Evolutionary conservation across 2,888 invertebrate species (phyloP), one percentile per base, ranked within the genome.

Genomic region (Caenorhabditis wallacei): DNA sequence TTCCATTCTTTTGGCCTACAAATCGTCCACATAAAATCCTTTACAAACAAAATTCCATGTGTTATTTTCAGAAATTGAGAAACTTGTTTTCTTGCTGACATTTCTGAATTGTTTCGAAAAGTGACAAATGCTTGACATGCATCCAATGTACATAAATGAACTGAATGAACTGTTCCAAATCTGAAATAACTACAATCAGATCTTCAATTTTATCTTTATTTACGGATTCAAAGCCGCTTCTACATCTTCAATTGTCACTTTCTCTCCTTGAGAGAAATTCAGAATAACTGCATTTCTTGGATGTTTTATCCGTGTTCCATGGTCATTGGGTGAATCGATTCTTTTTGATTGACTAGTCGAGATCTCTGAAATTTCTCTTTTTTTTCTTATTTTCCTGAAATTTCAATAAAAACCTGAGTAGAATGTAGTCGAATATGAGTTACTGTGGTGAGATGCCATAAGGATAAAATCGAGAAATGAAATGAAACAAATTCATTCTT

Each of bases 91-190:
- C 54, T 26, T 8, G 69, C 61, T 8, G 69, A 53, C 20, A 40
- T 20, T 54, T 57, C 56, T 5, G 43, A 24, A n/a, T 63, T 35
- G 8, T 54, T 66, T 10, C 30, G 30, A 13, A 81, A 37, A 1
- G 66, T 57, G 11, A 82, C 71, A 30, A 75, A 82, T 2, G 82
- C 76, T 40, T 82, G 82, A 35, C 82, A 82, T 1, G 43, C 53
- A 63, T 82, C 82, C 43, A 66, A 3, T 18, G 53, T 51, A 59
- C 82, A 82, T 53, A 78, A 13, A 20, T 61, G 48, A 13, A 82
- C 59, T 0, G 59, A n/a, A 7, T 46, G 35, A 30, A 82, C 30
- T 3, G 11, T 3, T 26, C 76, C 82, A 43, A 71, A 78, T 40
- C 81, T 81, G 48, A 1, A 81, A 24, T 40, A 11, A 40, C 4